Conservation (phyloP, 2,888 invertebrate species). For the Troglohyphantes excavatus region DNA sequence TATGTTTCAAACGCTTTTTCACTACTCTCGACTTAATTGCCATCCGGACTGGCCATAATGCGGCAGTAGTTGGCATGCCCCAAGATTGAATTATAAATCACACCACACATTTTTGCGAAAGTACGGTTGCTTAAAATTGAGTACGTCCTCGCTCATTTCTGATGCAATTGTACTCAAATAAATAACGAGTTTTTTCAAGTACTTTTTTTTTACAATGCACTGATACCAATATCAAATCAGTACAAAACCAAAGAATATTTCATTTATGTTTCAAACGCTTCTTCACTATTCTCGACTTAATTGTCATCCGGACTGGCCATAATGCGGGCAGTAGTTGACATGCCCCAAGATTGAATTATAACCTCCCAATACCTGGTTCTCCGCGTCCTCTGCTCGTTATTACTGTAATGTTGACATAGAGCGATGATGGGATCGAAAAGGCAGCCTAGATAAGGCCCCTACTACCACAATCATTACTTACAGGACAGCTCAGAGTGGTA, state of each 20-base stretch:
- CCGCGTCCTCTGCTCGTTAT: conserved; percentile 67
- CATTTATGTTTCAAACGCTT: no score
- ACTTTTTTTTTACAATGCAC: no score
- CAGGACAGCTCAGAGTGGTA: conserved; percentile 54
- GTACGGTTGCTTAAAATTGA: no score
- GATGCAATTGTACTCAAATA: no score
- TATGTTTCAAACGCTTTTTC: no score
- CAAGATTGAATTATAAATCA: conserved; percentile 58
- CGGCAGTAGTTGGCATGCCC: conserved; percentile 28
- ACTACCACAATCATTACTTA: conserved; percentile 73
- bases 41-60: background rate
- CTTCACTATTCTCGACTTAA: background rate
- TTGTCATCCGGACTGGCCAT: background rate
- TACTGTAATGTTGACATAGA: conserved; percentile 69
- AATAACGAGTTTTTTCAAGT: no score
- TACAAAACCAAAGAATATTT: no score
- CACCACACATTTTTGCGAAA: no score
- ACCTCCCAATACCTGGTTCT: conserved; percentile 58
- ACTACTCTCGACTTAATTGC: no score
- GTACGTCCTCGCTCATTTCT: no score
- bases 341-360: conserved; percentile 62
- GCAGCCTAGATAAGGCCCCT: conserved; percentile 73
- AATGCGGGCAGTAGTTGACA: conserved; percentile 15
- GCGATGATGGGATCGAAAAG: conserved; percentile 68
- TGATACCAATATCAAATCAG: no score